Evolutionary conservation across 2,888 invertebrate species (phyloP).

Genomic region (Drosophila monieri): DNA sequence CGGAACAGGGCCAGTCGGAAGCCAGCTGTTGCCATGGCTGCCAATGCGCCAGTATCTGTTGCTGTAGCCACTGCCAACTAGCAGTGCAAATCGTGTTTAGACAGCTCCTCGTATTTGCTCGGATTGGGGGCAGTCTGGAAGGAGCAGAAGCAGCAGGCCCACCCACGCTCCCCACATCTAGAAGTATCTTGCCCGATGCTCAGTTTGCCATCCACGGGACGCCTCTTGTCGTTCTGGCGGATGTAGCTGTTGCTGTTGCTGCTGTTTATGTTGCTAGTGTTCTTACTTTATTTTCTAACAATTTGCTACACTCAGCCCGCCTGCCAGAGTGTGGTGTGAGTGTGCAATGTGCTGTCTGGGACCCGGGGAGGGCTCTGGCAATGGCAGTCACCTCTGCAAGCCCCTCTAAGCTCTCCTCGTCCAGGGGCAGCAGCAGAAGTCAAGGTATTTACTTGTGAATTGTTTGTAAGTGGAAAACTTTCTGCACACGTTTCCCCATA

Average conservation of each 20-base stretch:
- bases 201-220: constrained; percentile 61
- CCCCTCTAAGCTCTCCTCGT: constrained; percentile 9
- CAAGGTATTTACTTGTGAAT: constrained; percentile 71
- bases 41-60: constrained; percentile 25
- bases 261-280: constrained; percentile 49
- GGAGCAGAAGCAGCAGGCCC: constrained; percentile 31
- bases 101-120: constrained; percentile 17
- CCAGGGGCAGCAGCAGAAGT: constrained; percentile 58
- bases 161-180: constrained; percentile 73
- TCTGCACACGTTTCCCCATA: constrained; percentile 61
- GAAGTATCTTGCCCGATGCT: constrained; percentile 73
- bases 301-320: constrained; percentile 56
- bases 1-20: neutral
- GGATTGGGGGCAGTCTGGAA: constrained; percentile 3
- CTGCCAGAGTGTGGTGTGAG: constrained; percentile 24
- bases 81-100: constrained; percentile 40
- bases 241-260: constrained; percentile 30
- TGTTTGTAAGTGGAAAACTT: constrained; percentile 75
- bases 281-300: constrained; percentile 64
- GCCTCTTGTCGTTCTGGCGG: constrained; percentile 41
- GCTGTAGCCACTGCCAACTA: constrained; percentile 18
- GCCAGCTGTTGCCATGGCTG: constrained; percentile 32
- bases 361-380: constrained; percentile 33
- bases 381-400: constrained; percentile 45
- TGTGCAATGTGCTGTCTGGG: constrained; percentile 42